Evolutionary conservation across 2,797 vertebrate species (phyloP).

Genomic region (Loriculus beryllinus): DNA sequence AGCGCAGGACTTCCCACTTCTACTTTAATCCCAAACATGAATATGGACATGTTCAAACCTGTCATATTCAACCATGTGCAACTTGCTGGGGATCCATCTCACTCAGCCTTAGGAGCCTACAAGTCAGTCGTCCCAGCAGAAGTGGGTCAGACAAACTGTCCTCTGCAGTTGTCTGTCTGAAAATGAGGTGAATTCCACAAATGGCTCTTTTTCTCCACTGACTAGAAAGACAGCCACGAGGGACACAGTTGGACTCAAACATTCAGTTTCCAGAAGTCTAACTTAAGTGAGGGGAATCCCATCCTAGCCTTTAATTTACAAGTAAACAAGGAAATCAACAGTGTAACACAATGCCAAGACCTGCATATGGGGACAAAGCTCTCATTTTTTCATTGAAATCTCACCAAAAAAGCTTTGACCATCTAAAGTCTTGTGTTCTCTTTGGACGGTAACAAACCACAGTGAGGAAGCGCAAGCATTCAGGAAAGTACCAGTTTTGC

Average conservation of each 20-base stretch:
- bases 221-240: not conserved
- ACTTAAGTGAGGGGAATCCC: not conserved
- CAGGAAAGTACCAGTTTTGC: slow-evolving; percentile 7
- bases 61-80: not conserved
- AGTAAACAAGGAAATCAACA: not conserved
- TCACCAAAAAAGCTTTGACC: not conserved
- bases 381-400: not conserved
- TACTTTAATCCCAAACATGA: not conserved
- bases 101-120: not conserved
- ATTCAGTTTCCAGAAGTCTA: not conserved
- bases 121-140: not conserved
- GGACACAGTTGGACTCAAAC: not conserved
- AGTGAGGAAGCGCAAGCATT: not conserved
- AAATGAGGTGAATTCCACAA: not conserved
- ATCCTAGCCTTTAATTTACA: not conserved
- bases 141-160: not conserved
- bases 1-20: not conserved
- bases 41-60: not conserved
- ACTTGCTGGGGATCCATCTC: not conserved
- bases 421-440: not conserved
- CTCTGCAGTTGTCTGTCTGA: rapidly evolving
- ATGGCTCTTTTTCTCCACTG: not conserved
- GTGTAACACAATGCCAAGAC: not conserved
- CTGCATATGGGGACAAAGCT: not conserved
- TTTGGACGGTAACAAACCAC: not conserved